Percentiles rank a stretch among this genome's conserved stretches.
phyloP scores from a whole-genome alignment of 2,888 invertebrate genomes.

The Helleia helle region DNA sequence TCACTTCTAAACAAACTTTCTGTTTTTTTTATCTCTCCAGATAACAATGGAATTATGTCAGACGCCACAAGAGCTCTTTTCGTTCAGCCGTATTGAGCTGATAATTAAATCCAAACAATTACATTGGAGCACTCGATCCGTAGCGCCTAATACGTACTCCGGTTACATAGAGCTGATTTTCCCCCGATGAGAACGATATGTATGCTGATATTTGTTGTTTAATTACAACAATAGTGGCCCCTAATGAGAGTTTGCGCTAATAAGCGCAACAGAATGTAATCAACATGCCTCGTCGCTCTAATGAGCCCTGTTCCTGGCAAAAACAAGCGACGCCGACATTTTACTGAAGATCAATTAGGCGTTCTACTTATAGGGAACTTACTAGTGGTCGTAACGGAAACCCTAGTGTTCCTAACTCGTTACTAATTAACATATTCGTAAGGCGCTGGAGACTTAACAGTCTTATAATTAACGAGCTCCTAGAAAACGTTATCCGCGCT shows the following conservation, averaged over 20 bases:
- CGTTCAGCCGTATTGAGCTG: conserved; percentile 60
- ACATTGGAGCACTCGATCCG: conserved; percentile 27
- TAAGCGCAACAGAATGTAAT: conserved; percentile 73
- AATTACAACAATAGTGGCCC: conserved; percentile 73
- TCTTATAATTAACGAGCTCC: conserved; percentile 24
- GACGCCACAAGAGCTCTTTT: conserved; percentile 58
- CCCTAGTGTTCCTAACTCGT: conserved; percentile 42
- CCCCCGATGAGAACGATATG: conserved; percentile 31
- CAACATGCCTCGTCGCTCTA: conserved; percentile 71
- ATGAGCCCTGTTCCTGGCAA: conserved; percentile 70
- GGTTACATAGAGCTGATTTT: conserved; percentile 37
- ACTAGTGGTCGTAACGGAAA: conserved; percentile 39
- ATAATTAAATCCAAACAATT: conserved; percentile 68
- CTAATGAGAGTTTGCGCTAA: conserved; percentile 73
- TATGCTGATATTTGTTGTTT: conserved; percentile 62
- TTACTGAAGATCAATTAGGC: conserved; percentile 69
- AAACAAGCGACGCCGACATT: conserved; percentile 66
- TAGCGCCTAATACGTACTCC: conserved; percentile 31
- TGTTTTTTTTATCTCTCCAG: conserved; percentile 45
- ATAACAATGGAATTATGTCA: conserved; percentile 68
- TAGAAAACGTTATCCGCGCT: conserved; percentile 12
- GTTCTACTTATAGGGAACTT: conserved; percentile 49
- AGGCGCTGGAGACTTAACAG: conserved; percentile 32
- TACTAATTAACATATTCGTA: conserved; percentile 42
- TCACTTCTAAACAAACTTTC: conserved; percentile 62